phyloP scores from a whole-genome alignment of 2,797 vertebrate genomes.

The Cyprinodon diabolis region DNA sequence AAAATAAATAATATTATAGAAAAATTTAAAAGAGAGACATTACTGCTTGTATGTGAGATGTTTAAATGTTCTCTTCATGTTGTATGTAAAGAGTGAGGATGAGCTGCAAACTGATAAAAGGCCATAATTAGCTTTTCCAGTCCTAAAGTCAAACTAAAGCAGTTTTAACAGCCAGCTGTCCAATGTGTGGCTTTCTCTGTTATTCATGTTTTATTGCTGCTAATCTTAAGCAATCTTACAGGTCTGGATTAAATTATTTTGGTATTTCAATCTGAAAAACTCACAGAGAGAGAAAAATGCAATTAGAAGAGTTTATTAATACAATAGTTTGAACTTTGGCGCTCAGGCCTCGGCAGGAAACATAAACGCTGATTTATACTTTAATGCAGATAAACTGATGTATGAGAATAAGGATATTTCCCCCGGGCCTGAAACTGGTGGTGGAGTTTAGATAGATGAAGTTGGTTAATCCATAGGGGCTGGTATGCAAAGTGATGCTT shows the following conservation, averaged over 20 bases:
- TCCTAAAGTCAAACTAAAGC: neutral
- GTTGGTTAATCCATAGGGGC: no score
- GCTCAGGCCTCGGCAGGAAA: no score
- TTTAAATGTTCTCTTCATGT: neutral
- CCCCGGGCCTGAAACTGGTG: no score
- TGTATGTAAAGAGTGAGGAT: neutral
- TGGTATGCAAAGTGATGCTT: no score
- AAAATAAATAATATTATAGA: neutral
- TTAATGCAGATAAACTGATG: no score
- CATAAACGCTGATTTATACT: no score
- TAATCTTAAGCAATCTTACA: constrained; percentile 4
- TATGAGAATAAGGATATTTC: no score
- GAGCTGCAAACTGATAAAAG: neutral
- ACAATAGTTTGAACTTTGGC: no score
- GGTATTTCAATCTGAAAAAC: neutral
- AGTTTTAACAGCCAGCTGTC: neutral
- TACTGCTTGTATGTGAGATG: neutral
- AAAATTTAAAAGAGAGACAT: neutral
- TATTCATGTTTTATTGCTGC: neutral
- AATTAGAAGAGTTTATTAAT: no score
- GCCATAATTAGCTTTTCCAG: neutral
- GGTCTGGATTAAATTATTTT: constrained; percentile 1
- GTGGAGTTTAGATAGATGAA: no score
- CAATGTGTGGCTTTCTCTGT: neutral
- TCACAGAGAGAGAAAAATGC: no score